Percentiles rank a stretch among this genome's conserved stretches.
These are phyloP conservation scores for Phalanger gymnotis DNA, from an alignment of 2,797 vertebrate species.

Conservation along the genomic window DNA sequence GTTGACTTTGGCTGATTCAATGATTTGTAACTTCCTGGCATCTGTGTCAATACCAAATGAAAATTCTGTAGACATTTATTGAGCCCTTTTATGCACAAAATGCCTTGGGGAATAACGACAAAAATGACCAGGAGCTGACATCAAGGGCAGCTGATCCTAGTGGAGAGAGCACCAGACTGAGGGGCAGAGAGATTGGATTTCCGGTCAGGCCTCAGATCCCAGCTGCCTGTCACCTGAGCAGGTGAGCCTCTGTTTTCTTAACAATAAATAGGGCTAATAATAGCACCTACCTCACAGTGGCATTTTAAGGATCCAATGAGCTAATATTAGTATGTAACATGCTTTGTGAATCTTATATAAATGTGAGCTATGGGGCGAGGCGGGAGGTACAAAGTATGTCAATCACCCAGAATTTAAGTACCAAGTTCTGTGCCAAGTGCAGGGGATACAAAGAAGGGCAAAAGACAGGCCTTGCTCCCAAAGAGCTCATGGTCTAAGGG, in stretches of 20 bases:
- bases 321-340: neutral
- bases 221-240: neutral
- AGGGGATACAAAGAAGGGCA: neutral
- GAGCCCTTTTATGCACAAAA: neutral
- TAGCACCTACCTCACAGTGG: neutral
- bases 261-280: neutral
- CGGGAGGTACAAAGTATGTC: neutral
- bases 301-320: neutral
- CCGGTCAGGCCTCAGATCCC: neutral
- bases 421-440: too few species aligned
- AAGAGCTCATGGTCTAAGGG: neutral
- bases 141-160: neutral
- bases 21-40: conserved; percentile 32
- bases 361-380: neutral
- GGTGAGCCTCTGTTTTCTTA: neutral
- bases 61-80: neutral
- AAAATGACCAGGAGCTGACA: neutral
- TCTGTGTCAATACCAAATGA: neutral
- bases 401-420: neutral
- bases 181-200: neutral
- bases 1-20: conserved; percentile 13
- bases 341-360: neutral
- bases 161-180: neutral
- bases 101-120: neutral
- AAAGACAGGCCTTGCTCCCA: neutral